Evolutionary conservation across 2,797 vertebrate species (phyloP).

Genomic region (Scleropages formosus): DNA sequence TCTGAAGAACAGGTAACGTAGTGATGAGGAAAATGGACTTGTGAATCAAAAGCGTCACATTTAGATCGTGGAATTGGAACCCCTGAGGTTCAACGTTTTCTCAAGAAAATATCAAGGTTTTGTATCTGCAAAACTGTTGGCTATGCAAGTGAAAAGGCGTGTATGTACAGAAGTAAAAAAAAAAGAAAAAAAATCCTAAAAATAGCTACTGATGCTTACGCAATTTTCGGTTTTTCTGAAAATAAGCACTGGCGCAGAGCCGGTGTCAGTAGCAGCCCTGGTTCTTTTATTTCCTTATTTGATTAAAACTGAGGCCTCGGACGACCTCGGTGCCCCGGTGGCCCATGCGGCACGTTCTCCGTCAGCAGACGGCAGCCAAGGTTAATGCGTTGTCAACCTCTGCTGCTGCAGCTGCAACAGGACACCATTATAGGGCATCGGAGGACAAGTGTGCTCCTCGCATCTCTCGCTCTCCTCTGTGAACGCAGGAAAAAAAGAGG

Average conservation of each 20-base stretch:
- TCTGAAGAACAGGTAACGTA: no score
- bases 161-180: no score
- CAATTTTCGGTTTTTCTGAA: conserved; percentile 28
- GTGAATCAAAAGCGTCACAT: neutral
- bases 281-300: neutral
- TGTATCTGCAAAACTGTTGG: no score
- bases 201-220: neutral
- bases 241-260: neutral
- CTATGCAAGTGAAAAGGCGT: no score
- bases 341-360: neutral
- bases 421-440: neutral
- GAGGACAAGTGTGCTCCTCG: neutral
- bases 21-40: neutral
- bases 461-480: neutral
- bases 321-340: neutral
- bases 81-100: neutral
- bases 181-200: no score
- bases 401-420: neutral
- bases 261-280: neutral
- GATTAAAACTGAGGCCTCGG: conserved; percentile 9
- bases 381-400: neutral
- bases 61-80: neutral
- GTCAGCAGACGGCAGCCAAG: neutral
- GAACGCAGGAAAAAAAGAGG: neutral
- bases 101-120: no score